Percentiles rank a stretch among this genome's conserved stretches.
Evolutionary conservation across 2,113 vertebrate genomes (phyloP).

Genomic region (Machaerirhynchus nigripectus): DNA sequence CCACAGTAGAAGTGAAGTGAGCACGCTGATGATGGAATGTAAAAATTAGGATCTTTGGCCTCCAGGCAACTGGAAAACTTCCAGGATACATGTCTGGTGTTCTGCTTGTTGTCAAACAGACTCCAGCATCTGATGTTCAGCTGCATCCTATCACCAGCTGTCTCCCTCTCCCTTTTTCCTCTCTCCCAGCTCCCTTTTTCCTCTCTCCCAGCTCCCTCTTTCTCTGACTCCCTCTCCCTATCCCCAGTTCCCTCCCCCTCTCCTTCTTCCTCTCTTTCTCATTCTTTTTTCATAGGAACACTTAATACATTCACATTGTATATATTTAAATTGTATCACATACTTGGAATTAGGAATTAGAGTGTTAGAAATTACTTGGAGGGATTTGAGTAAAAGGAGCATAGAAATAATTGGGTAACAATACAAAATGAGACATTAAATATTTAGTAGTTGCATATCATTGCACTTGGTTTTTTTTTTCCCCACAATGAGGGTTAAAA

Average conservation of each 20-base stretch:
- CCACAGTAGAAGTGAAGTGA: background rate
- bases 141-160: background rate
- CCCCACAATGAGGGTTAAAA: background rate
- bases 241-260: fast-evolving
- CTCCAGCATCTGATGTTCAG: background rate
- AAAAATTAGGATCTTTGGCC: background rate
- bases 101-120: background rate
- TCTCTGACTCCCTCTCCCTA: background rate
- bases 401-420: background rate
- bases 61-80: background rate
- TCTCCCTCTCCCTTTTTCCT: background rate
- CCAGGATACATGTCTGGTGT: background rate
- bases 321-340: background rate
- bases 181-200: no score
- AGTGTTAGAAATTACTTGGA: background rate
- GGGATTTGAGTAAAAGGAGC: background rate
- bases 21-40: background rate
- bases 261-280: background rate
- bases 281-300: background rate
- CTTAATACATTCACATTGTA: background rate
- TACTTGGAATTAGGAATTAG: background rate
- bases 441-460: background rate
- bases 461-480: background rate
- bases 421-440: background rate
- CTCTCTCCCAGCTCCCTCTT: fast-evolving